A percentile compares a stretch with the other conserved stretches of the same genome.
These are phyloP conservation scores for Selenia dentaria DNA, from an alignment of 2,888 invertebrate species.

Conservation along the genomic window DNA sequence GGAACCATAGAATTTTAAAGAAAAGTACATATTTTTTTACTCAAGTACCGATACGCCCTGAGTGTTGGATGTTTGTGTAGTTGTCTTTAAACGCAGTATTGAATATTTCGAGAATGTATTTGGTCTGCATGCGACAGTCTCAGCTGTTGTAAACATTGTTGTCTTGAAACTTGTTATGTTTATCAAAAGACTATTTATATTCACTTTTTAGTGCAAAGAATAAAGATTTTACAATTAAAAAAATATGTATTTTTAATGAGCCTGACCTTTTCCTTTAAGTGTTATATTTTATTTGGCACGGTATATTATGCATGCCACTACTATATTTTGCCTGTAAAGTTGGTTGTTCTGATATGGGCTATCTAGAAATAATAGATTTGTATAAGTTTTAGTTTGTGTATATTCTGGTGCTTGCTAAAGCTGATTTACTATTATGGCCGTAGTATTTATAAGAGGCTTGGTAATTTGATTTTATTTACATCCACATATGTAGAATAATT, in stretches of 20 bases:
- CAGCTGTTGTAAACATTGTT: conserved; percentile 36
- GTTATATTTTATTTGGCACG: conserved; percentile 25
- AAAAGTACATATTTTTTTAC: conserved; percentile 34
- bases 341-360: conserved; percentile 26
- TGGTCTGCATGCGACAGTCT: conserved; percentile 35
- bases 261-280: conserved; percentile 45
- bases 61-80: conserved; percentile 34
- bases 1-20: neutral
- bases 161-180: conserved; percentile 43
- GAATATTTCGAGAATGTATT: conserved; percentile 32
- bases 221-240: conserved; percentile 65
- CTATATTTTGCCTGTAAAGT: conserved; percentile 20
- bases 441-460: conserved; percentile 16
- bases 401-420: conserved; percentile 26
- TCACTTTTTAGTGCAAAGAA: conserved; percentile 63
- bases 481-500: too few species aligned
- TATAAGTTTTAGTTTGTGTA: conserved; percentile 18
- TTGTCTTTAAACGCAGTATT: conserved; percentile 25
- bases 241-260: conserved; percentile 73
- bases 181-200: conserved; percentile 65
- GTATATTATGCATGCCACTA: conserved; percentile 32
- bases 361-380: conserved; percentile 8
- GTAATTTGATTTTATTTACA: conserved; percentile 4
- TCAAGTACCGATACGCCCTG: conserved; percentile 28
- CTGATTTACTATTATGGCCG: conserved; percentile 11